Evolutionary conservation across 2,888 invertebrate species (phyloP).

Genomic region (Amblyjoppa proteus): DNA sequence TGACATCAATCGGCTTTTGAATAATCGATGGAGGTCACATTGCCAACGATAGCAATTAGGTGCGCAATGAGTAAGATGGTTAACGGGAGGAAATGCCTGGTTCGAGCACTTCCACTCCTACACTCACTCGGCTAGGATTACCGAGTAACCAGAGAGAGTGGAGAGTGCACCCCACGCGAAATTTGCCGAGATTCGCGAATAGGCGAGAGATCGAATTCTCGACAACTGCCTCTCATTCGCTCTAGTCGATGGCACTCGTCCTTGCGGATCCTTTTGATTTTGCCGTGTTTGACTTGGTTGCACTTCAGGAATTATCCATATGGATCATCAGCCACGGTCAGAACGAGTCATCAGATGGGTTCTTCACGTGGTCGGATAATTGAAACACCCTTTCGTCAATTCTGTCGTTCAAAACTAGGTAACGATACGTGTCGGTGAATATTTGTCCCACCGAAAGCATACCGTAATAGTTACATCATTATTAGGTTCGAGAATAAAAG

Average conservation of each 20-base stretch:
- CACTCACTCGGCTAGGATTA: constrained; percentile 51
- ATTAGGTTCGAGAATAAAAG: too few species aligned
- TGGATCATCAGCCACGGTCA: not conserved
- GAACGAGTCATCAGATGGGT: too few species aligned
- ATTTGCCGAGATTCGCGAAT: constrained; percentile 31
- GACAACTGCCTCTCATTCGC: not conserved
- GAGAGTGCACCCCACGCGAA: constrained; percentile 44
- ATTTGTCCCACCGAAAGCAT: too few species aligned
- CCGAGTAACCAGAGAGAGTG: constrained; percentile 29
- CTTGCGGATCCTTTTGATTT: not conserved
- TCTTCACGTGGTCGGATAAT: too few species aligned
- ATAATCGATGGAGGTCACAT: constrained; percentile 47
- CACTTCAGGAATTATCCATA: not conserved
- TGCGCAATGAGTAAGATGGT: constrained; percentile 43
- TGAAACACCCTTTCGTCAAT: too few species aligned
- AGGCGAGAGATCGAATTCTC: constrained; percentile 28
- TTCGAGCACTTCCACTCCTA: constrained; percentile 15
- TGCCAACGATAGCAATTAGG: constrained; percentile 51
- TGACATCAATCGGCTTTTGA: constrained; percentile 14
- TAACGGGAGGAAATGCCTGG: constrained; percentile 48
- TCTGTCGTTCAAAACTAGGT: too few species aligned
- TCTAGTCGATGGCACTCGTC: constrained; percentile 4
- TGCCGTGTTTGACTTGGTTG: not conserved
- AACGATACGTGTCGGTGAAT: too few species aligned
- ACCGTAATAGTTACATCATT: too few species aligned